A percentile compares a stretch with the other conserved stretches of the same genome.
Evolutionary conservation across 2,113 vertebrate genomes (phyloP).

Genomic region (Myxocyprinus asiaticus): DNA sequence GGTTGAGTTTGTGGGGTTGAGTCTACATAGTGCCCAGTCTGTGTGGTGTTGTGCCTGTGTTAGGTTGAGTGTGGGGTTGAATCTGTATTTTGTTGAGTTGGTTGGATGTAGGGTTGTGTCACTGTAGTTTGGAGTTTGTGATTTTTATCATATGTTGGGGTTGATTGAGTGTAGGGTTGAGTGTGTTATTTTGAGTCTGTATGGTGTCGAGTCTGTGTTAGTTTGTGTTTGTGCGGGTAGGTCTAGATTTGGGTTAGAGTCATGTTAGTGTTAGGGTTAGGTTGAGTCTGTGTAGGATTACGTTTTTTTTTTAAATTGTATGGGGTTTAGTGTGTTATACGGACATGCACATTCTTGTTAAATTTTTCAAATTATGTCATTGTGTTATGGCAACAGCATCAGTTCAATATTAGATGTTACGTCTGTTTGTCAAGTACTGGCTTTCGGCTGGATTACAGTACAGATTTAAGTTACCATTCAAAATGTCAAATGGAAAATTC

Average conservation of each 20-base stretch:
- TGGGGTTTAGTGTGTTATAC: no score
- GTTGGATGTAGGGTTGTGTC: background rate
- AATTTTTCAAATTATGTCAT: background rate
- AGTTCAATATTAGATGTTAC: background rate
- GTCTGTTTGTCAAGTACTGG: background rate
- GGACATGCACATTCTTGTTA: background rate
- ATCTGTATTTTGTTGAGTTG: background rate
- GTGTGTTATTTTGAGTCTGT: no score
- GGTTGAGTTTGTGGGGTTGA: background rate
- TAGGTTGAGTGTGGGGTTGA: no score
- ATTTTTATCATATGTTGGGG: background rate
- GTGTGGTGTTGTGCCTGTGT: no score
- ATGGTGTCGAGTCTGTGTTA: no score
- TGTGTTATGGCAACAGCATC: background rate
- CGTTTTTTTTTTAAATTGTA: no score
- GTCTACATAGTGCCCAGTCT: background rate
- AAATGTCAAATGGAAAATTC: background rate
- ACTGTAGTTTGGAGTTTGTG: background rate
- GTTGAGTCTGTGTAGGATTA: no score
- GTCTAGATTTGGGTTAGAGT: background rate
- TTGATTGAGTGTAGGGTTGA: no score
- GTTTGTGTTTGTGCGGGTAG: no score
- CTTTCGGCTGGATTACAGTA: background rate
- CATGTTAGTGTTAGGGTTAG: no score
- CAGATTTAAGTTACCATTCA: background rate